Percentiles rank a stretch among this genome's conserved stretches.
Evolutionary conservation across 2,113 vertebrate genomes (phyloP).

Genomic region (Antechinus stuartii): DNA sequence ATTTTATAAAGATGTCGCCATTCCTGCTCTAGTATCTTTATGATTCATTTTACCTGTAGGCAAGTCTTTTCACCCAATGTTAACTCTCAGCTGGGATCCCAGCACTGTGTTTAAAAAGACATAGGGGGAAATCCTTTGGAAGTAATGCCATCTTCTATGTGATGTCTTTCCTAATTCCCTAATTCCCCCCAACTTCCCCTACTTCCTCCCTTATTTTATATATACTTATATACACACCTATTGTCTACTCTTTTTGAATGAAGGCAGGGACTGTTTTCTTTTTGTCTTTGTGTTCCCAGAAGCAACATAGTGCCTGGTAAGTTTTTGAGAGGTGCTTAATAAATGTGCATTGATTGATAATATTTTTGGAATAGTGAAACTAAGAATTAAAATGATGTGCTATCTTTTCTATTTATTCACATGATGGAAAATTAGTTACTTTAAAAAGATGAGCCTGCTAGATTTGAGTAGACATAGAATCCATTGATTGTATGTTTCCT

Average conservation of each 20-base stretch:
- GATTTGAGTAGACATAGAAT: slow-evolving; percentile 30
- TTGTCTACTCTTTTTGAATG: background rate
- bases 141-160: background rate
- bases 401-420: slow-evolving; percentile 50
- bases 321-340: background rate
- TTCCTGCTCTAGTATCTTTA: background rate
- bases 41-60: slow-evolving; percentile 20
- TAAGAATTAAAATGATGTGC: slow-evolving; percentile 38
- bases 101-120: background rate
- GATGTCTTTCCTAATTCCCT: background rate
- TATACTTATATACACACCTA: background rate
- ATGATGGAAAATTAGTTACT: background rate
- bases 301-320: background rate
- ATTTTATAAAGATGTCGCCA: background rate
- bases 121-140: background rate
- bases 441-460: slow-evolving; percentile 10
- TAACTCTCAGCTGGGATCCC: background rate
- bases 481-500: background rate
- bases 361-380: slow-evolving; percentile 30
- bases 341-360: background rate
- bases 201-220: background rate
- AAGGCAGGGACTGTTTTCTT: background rate
- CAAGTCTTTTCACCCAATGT: background rate
- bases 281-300: background rate
- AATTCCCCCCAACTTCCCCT: background rate